Percentiles rank a stretch among this genome's conserved stretches.
Conservation (phyloP, 2,113 vertebrate species). For the Egretta garzetta region DNA sequence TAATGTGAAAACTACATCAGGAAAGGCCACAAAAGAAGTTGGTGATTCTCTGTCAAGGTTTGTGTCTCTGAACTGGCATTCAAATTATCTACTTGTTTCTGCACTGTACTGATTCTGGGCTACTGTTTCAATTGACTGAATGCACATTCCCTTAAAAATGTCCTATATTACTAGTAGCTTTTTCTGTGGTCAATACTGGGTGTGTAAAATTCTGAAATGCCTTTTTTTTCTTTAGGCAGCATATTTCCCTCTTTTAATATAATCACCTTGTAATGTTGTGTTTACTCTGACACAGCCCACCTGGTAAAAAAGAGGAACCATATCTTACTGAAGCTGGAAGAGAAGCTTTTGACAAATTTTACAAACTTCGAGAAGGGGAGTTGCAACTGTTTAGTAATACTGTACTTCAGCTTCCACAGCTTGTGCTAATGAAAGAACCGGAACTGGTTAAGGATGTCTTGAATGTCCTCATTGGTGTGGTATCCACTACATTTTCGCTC, state of each 20-base stretch:
- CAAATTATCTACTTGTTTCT: background rate
- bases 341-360: conserved; percentile 91
- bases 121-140: background rate
- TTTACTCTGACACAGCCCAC: conserved; percentile 78
- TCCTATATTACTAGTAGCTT: background rate
- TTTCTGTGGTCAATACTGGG: background rate
- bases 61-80: background rate
- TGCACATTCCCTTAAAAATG: background rate
- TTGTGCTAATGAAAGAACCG: conserved; percentile 82
- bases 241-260: background rate
- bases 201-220: background rate
- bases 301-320: conserved; percentile 87
- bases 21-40: background rate
- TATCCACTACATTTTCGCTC: conserved; percentile 89
- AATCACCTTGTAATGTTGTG: background rate
- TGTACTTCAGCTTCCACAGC: conserved; percentile 76
- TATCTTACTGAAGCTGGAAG: conserved; percentile 93
- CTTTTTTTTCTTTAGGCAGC: background rate
- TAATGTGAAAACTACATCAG: background rate
- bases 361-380: conserved; percentile 85
- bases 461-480: conserved; percentile 93
- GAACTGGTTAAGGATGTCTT: conserved; percentile 91
- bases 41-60: background rate
- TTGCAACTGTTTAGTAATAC: conserved; percentile 81
- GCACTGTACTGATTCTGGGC: background rate